A percentile compares a stretch with the other conserved stretches of the same genome.
Evolutionary conservation across 2,113 vertebrate genomes (phyloP).

Genomic region (Sorex fumeus): DNA sequence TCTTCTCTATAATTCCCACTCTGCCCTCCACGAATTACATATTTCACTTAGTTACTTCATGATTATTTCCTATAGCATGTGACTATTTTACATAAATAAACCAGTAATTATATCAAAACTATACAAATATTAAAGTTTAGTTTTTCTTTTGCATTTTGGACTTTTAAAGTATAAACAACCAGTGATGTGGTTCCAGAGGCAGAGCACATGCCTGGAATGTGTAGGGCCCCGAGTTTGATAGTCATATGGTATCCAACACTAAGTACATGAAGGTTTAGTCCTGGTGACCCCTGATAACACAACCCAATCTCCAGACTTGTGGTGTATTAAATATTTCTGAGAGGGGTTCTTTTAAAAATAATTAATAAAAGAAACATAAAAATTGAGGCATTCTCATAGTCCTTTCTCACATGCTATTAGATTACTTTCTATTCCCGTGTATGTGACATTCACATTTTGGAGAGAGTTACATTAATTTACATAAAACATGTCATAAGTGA

Average conservation of each 20-base stretch:
- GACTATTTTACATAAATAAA: not conserved
- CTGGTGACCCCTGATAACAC: too few relatives aligned
- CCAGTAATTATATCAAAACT: not conserved
- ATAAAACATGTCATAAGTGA: slow-evolving; percentile 6
- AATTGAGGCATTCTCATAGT: not conserved
- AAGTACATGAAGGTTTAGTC: too few relatives aligned
- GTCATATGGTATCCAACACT: too few relatives aligned
- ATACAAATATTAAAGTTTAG: not conserved
- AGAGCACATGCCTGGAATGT: too few relatives aligned
- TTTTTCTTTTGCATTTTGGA: not conserved
- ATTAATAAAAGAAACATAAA: too few relatives aligned
- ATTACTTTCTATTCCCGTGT: not conserved
- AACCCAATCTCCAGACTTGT: too few relatives aligned
- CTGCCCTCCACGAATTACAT: not conserved
- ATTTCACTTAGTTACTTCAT: too few relatives aligned
- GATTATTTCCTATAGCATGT: not conserved
- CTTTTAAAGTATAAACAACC: not conserved
- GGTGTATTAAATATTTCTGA: too few relatives aligned
- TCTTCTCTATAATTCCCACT: not conserved
- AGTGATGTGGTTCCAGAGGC: too few relatives aligned
- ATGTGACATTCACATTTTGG: not conserved
- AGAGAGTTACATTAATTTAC: slow-evolving; percentile 15
- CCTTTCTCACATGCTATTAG: not conserved
- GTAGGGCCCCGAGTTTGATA: too few relatives aligned
- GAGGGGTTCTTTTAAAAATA: too few relatives aligned